A percentile compares a stretch with the other conserved stretches of the same genome.
Evolutionary conservation across 2,888 invertebrate genomes (phyloP).

Genomic region (Rhamnusium bicolor): DNA sequence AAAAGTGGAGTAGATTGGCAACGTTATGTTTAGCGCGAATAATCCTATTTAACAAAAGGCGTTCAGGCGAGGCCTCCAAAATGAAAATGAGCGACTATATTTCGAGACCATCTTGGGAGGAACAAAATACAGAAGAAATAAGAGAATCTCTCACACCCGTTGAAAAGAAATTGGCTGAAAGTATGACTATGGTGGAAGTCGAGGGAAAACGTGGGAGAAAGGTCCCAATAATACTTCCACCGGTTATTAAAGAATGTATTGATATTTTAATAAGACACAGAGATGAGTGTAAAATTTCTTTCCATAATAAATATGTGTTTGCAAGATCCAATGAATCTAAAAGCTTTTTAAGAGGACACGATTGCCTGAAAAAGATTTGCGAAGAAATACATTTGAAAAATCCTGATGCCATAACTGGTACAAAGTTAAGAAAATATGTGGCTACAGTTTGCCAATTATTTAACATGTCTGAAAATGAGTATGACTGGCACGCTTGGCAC

Average conservation of each 20-base stretch:
- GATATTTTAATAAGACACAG: conserved; percentile 3
- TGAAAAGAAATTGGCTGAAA: conserved; percentile 24
- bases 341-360: background rate
- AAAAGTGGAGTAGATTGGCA: conserved; percentile 11
- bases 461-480: conserved; percentile 22
- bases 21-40: conserved; percentile 9
- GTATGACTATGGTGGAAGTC: background rate
- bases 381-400: background rate
- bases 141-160: conserved; percentile 21
- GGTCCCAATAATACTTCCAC: conserved; percentile 1
- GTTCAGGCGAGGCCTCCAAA: conserved; percentile 27
- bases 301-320: conserved; percentile 9
- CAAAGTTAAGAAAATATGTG: conserved; percentile 16
- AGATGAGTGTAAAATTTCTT: background rate
- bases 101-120: conserved; percentile 13
- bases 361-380: background rate
- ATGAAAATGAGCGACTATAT: conserved; percentile 30
- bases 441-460: conserved; percentile 13
- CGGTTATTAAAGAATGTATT: background rate
- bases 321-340: background rate
- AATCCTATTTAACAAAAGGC: conserved; percentile 35
- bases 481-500: conserved; percentile 17
- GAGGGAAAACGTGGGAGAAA: conserved; percentile 15
- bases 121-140: conserved; percentile 17
- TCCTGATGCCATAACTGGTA: conserved; percentile 10